phyloP scores from a whole-genome alignment of 2,888 invertebrate species.

The Disparrhopalites patrizii region DNA sequence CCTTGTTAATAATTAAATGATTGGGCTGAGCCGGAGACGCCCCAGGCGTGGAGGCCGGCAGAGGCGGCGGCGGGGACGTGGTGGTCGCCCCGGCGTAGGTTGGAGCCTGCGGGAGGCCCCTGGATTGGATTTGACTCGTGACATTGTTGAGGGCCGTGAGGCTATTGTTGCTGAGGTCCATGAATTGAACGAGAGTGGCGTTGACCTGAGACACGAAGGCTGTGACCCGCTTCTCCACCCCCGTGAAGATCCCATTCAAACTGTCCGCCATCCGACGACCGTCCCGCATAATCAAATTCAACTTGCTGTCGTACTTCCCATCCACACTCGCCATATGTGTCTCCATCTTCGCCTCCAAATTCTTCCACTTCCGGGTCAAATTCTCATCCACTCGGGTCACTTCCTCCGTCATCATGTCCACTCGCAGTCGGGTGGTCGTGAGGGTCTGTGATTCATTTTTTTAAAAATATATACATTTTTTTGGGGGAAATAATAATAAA shows the following conservation, averaged over 20 bases:
- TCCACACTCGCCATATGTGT: conserved; percentile 34
- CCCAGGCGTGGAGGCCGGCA: too few relatives aligned
- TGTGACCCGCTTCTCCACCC: conserved; percentile 22
- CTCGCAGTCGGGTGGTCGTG: conserved; percentile 38
- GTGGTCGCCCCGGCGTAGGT: neutral
- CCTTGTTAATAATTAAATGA: conserved; percentile 33
- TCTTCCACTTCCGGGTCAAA: conserved; percentile 44
- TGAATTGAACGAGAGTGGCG: conserved; percentile 8
- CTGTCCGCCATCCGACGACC: conserved; percentile 44
- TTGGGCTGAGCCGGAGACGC: conserved; percentile 11
- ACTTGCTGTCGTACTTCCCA: conserved; percentile 41
- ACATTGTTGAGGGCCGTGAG: neutral
- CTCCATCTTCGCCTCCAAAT: conserved; percentile 44
- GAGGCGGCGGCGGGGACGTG: neutral
- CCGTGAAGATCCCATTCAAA: conserved; percentile 19
- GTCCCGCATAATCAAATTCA: conserved; percentile 43
- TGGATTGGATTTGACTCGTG: neutral
- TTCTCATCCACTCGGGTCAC: conserved; percentile 45
- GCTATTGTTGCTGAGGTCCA: conserved; percentile 3
- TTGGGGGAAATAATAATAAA: too few relatives aligned
- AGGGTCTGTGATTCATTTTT: conserved; percentile 29
- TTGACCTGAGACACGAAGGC: conserved; percentile 17
- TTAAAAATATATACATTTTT: neutral
- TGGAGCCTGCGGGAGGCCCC: neutral
- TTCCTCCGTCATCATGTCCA: conserved; percentile 44